Conservation (phyloP, 1,140 invertebrate species). For the Euschistus heros region DNA sequence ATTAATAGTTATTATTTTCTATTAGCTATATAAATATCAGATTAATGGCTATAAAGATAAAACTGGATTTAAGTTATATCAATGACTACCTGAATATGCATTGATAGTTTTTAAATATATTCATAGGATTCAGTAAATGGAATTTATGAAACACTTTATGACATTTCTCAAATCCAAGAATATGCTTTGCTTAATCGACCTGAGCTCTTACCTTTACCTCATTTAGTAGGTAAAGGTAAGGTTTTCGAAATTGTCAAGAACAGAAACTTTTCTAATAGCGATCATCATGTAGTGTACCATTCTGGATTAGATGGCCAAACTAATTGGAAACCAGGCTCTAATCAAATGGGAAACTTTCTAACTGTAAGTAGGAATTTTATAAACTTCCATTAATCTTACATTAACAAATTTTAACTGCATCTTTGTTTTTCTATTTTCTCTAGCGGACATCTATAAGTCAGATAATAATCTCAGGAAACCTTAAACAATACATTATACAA, state of each 20-base stretch:
- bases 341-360: constrained; percentile 45
- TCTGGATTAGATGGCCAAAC: constrained; percentile 43
- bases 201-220: constrained; percentile 32
- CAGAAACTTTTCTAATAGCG: constrained; percentile 51
- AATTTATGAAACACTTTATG: constrained; percentile 34
- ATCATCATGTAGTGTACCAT: constrained; percentile 45
- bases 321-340: constrained; percentile 43
- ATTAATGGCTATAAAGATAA: no score
- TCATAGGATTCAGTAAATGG: constrained; percentile 33
- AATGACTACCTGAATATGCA: no score
- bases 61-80: no score
- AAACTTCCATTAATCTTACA: constrained; percentile 23
- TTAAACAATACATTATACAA: constrained; percentile 30
- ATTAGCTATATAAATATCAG: no score
- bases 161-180: constrained; percentile 30
- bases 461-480: constrained; percentile 30
- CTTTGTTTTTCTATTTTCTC: constrained; percentile 19
- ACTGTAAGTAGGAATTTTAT: constrained; percentile 33
- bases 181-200: constrained; percentile 27
- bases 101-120: not conserved
- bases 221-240: constrained; percentile 37
- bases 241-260: constrained; percentile 50
- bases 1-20: no score
- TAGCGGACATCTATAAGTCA: constrained; percentile 30
- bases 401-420: constrained; percentile 13